Base-by-base conservation (phyloP, 1,140 invertebrate genomes). In the Drosophila albomicans region DNA sequence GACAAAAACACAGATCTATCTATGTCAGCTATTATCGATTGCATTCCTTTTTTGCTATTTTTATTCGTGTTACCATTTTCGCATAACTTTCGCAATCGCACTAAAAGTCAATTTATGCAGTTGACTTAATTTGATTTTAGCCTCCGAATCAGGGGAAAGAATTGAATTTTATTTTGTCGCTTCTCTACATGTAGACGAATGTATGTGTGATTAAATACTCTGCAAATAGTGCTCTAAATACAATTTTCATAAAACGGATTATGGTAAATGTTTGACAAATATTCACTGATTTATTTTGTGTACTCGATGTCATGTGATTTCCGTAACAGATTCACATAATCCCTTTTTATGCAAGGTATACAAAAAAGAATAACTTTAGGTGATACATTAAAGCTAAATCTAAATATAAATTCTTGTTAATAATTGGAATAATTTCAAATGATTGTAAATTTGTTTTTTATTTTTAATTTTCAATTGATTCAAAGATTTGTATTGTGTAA, bases 101-200 rank as follows among this genome's bases (percentile, higher is more conserved):
- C 76, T 77, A 80, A 86, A 88, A 87, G 79, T 84, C 84, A 82
- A 78, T 88, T 88, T 82, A 88, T 87, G 78, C 82, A 87, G 79
- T 87, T 82, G 84, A 87, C 80, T 87, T 87, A 82, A 87, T 87
- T 87, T 77, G 80, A 82, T 88, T 87, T 77, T 81, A 64, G 70
- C 62, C 58, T 72, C 49, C 46, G 87, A 85, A 81, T 79, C 78
- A 72, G 52, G 38, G 49, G 49, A 81, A 38, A 43, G 52, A 61
- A 86, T 78, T 51, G 52, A 20, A 48, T 15, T 82, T 78, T 52
- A 30, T 59, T n/a, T 45, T 10, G 10, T 46, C 25, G 1, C 7
- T 13, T 13, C n/a, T 52, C 10, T 48, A 3, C 7, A 38, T 38
- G 45, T 30, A 28, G 8, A 30, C 1, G 69, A 20, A 43, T 56